Evolutionary conservation across 2,888 invertebrate species (phyloP).

Genomic region (Synanthedon vespiformis): DNA sequence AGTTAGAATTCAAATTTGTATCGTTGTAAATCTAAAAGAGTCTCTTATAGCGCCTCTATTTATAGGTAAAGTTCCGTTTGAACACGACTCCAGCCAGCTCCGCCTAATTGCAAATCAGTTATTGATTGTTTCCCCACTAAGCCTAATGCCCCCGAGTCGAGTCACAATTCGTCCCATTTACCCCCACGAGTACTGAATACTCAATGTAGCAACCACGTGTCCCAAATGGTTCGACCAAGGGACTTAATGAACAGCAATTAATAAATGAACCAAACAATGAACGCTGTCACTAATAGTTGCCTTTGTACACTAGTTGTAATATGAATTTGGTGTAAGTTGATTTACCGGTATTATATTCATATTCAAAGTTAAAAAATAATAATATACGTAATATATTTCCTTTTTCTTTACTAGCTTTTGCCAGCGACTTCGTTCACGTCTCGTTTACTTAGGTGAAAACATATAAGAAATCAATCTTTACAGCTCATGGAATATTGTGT

Average conservation of each 20-base stretch:
- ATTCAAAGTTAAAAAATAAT: no score
- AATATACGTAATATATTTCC: no score
- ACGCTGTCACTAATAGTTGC: not conserved
- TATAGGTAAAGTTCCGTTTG: not conserved
- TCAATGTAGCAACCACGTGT: not conserved
- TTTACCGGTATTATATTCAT: no score
- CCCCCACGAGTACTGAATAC: not conserved
- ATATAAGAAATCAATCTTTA: no score
- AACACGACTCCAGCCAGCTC: not conserved
- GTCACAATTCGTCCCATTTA: not conserved
- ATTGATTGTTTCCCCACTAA: not conserved
- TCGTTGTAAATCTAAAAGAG: no score
- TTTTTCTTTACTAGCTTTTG: no score
- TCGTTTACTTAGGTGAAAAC: no score
- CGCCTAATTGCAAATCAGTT: not conserved
- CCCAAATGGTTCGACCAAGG: not conserved
- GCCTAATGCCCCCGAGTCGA: not conserved
- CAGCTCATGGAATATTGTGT: no score
- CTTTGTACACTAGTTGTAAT: not conserved
- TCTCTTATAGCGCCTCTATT: no score
- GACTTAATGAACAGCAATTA: conserved; percentile 6
- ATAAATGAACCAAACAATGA: conserved; percentile 7
- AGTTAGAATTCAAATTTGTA: no score
- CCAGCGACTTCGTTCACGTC: no score
- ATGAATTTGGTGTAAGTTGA: no score